Conservation (phyloP, 2,888 invertebrate genomes). For the Tubulanus polymorphus region DNA sequence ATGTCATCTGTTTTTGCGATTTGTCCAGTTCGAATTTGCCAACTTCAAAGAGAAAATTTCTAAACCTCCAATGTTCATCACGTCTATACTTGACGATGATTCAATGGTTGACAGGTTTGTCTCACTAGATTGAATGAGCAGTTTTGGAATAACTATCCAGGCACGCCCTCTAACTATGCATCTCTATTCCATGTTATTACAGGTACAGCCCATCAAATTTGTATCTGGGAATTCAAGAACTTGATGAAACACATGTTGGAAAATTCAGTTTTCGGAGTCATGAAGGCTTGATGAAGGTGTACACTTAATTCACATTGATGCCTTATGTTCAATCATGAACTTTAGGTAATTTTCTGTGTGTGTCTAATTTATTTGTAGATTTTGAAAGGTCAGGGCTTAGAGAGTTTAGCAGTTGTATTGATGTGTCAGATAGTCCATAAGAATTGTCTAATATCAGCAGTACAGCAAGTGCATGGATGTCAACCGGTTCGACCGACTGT, state of each 20-base stretch:
- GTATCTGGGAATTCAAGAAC: slow-evolving; percentile 47
- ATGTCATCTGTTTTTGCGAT: slow-evolving; percentile 48
- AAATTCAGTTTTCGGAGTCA: slow-evolving; percentile 43
- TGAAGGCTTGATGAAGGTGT: slow-evolving; percentile 23
- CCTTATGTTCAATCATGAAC: neutral
- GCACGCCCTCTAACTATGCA: neutral
- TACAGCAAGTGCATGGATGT: slow-evolving; percentile 45
- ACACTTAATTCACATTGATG: neutral
- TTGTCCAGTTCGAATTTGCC: slow-evolving; percentile 52
- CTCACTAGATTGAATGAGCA: neutral
- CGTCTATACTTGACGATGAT: slow-evolving; percentile 46
- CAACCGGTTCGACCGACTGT: slow-evolving; percentile 30
- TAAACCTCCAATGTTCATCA: slow-evolving; percentile 47
- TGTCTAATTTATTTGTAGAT: slow-evolving; percentile 26
- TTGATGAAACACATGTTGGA: slow-evolving; percentile 51
- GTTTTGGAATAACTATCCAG: neutral
- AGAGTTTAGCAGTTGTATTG: slow-evolving; percentile 44
- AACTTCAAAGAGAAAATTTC: slow-evolving; percentile 45
- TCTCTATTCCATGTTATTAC: slow-evolving; percentile 5
- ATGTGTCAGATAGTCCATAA: slow-evolving; percentile 50
- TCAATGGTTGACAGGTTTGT: slow-evolving; percentile 38
- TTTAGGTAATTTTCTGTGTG: neutral
- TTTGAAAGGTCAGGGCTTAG: slow-evolving; percentile 37
- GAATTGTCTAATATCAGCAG: slow-evolving; percentile 45
- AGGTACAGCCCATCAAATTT: slow-evolving; percentile 39